Evolutionary conservation across 2,113 vertebrate species (phyloP).

Genomic region (Aspiorhynchus laticeps): DNA sequence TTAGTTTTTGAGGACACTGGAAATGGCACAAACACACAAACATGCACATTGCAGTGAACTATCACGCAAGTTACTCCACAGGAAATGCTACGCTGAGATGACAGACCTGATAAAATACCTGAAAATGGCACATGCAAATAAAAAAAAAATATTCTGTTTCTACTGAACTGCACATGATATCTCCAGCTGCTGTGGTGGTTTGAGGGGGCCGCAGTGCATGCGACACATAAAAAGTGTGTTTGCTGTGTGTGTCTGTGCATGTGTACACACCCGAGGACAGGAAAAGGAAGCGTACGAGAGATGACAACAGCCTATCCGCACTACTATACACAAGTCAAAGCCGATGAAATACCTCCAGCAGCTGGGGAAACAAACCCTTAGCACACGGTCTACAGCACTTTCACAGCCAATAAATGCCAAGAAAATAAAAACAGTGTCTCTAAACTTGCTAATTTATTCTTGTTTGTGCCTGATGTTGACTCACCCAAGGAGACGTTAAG

Average conservation of each 20-base stretch:
- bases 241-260: conserved; percentile 12
- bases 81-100: not conserved
- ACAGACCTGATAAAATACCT: not conserved
- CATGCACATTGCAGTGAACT: not conserved
- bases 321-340: conserved; percentile 25
- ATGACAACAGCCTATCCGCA: conserved; percentile 35
- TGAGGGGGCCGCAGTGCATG: not conserved
- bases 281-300: conserved; percentile 51
- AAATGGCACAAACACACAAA: not conserved
- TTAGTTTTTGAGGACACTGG: not conserved
- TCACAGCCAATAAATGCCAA: not conserved
- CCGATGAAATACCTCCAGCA: conserved; percentile 8
- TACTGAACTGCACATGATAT: not conserved
- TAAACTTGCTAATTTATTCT: conserved; percentile 2
- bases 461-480: conserved; percentile 29
- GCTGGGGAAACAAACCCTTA: conserved; percentile 31
- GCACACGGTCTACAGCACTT: not conserved
- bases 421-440: not conserved
- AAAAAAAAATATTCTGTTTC: not conserved
- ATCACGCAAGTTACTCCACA: not conserved
- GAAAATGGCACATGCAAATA: not conserved
- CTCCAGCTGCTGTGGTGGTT: not conserved
- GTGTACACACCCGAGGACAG: conserved; percentile 41
- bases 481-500: not conserved
- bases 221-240: not conserved